These are phyloP conservation scores for Aphaenogaster floridana DNA, from an alignment of 1,140 invertebrate species.

Conservation along the genomic window DNA sequence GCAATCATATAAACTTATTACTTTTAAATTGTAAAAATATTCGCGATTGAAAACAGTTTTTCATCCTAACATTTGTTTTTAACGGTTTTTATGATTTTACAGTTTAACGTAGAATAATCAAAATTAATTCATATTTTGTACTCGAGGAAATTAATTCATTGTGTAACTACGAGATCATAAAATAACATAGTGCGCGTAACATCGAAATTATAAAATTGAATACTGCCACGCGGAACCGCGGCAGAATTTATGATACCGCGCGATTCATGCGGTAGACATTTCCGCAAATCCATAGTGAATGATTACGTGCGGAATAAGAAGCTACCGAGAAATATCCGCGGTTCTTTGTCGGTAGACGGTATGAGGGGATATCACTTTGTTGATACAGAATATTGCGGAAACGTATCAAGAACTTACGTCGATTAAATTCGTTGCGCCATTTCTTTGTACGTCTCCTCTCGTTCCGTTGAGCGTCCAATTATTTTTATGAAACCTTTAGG, in stretches of 20 bases:
- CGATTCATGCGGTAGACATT: conserved; percentile 22
- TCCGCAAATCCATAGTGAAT: conserved; percentile 51
- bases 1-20: background rate
- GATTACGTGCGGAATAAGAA: conserved; percentile 58
- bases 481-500: conserved; percentile 52
- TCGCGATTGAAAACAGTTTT: conserved; percentile 5
- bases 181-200: conserved; percentile 13
- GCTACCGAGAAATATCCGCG: conserved; percentile 37
- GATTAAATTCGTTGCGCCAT: conserved; percentile 37
- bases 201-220: conserved; percentile 41
- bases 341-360: conserved; percentile 22
- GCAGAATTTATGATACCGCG: conserved; percentile 27
- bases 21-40: conserved; percentile 5
- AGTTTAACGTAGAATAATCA: background rate
- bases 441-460: conserved; percentile 49
- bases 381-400: conserved; percentile 56
- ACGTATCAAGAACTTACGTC: conserved; percentile 48
- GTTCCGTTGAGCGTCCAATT: conserved; percentile 47
- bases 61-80: conserved; percentile 9
- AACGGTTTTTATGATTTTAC: background rate
- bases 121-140: conserved; percentile 22
- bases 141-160: conserved; percentile 11
- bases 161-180: conserved; percentile 32
- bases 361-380: conserved; percentile 43
- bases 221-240: background rate